Conservation (phyloP, 2,888 invertebrate species). For the Xestia ashworthii region DNA sequence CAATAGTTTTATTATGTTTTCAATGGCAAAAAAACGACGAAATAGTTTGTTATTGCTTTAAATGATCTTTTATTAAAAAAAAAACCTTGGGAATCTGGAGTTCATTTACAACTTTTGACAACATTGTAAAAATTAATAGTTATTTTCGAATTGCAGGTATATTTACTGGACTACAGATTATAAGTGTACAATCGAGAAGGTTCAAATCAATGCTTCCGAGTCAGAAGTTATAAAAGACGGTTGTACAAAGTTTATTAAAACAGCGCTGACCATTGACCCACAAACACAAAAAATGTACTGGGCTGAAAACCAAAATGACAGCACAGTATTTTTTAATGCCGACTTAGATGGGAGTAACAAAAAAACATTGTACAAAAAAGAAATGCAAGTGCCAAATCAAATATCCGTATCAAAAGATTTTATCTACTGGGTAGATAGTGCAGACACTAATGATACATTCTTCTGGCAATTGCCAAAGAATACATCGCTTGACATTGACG, state of each 20-base stretch:
- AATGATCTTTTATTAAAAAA: no score
- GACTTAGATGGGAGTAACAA: constrained; percentile 77
- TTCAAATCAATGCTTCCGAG: constrained; percentile 91
- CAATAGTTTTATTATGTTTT: no score
- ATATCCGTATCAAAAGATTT: constrained; percentile 93
- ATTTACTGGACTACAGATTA: constrained; percentile 96
- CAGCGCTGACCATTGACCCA: constrained; percentile 94
- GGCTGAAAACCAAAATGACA: constrained; percentile 92
- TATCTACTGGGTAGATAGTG: constrained; percentile 97
- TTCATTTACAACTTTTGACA: no score
- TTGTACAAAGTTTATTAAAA: constrained; percentile 92
- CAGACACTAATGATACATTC: constrained; percentile 81
- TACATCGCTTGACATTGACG: constrained; percentile 7
- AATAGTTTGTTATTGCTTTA: no score
- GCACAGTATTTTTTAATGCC: constrained; percentile 92
- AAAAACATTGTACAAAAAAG: constrained; percentile 90
- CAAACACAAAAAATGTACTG: constrained; percentile 93
- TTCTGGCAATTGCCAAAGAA: constrained; percentile 92
- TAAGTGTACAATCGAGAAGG: constrained; percentile 88
- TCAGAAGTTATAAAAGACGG: constrained; percentile 91
- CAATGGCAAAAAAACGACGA: no score
- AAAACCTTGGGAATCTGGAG: no score
- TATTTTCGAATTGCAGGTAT: constrained; percentile 88
- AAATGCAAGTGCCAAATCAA: constrained; percentile 86
- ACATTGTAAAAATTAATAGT: no score